Conservation (phyloP, 2,888 invertebrate genomes). For the Cremastobaeus sp. region DNA sequence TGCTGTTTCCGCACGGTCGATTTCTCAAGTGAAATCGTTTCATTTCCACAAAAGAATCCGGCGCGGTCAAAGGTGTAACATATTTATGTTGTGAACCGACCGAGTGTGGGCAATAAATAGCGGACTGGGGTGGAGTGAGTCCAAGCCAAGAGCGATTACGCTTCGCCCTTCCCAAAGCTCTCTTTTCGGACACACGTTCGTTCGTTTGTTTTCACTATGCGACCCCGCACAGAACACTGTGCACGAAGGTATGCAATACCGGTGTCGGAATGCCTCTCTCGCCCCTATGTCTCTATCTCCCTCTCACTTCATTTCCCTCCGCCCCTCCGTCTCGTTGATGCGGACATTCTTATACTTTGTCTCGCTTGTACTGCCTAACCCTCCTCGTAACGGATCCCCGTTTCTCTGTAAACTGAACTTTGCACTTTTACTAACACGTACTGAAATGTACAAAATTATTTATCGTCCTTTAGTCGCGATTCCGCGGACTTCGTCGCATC, state of each 20-base stretch:
- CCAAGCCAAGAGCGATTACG: conserved; percentile 73
- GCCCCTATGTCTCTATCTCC: conserved; percentile 20
- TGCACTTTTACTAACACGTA: conserved; percentile 60
- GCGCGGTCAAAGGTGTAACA: conserved; percentile 73
- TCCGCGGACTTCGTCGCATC: conserved; percentile 37
- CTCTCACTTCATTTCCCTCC: conserved; percentile 14
- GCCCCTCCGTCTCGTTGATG: neutral
- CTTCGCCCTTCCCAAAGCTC: conserved; percentile 63
- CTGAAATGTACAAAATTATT: conserved; percentile 57
- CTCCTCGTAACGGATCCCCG: conserved; percentile 19
- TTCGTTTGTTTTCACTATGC: conserved; percentile 68
- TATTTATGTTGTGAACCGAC: conserved; percentile 78
- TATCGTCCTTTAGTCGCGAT: conserved; percentile 48
- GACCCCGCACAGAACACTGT: conserved; percentile 35
- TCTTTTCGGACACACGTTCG: conserved; percentile 58
- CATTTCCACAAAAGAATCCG: conserved; percentile 54
- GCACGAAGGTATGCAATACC: conserved; percentile 68
- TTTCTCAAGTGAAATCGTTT: conserved; percentile 33
- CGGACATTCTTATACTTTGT: conserved; percentile 11
- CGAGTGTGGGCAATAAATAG: conserved; percentile 77
- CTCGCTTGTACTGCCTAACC: conserved; percentile 19
- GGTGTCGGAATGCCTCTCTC: conserved; percentile 65
- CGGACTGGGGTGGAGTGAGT: conserved; percentile 57
- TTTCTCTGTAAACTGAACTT: conserved; percentile 62
- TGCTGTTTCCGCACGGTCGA: neutral